Percentiles rank a stretch among this genome's conserved stretches.
These are phyloP conservation scores for Paelopatides confundens DNA, from an alignment of 53 echinoderm and acorn worm genomes.

Conservation along the genomic window DNA sequence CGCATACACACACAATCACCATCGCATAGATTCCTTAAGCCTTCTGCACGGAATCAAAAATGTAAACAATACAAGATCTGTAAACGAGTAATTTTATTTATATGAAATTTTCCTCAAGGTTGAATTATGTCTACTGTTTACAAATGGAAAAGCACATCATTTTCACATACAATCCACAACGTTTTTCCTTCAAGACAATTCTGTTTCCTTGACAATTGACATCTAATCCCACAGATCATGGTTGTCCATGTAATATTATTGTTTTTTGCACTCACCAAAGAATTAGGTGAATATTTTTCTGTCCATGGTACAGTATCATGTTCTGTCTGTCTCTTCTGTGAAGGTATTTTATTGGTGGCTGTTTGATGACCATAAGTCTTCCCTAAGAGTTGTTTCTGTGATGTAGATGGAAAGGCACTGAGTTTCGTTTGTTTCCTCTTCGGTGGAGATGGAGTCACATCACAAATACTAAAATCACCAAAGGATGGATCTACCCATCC, in stretches of 20 bases:
- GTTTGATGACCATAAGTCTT: not conserved
- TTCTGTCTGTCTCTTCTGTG: slow-evolving; percentile 43
- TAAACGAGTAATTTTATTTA: too few species aligned
- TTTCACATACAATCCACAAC: too few species aligned
- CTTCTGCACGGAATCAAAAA: too few species aligned
- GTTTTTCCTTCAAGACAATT: too few species aligned
- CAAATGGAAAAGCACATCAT: too few species aligned
- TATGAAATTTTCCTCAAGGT: too few species aligned
- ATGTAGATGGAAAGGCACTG: not conserved
- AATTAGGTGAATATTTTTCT: slow-evolving; percentile 46
- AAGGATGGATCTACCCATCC: slow-evolving; percentile 91
- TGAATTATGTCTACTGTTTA: too few species aligned
- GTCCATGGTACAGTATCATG: slow-evolving; percentile 48
- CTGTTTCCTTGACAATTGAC: too few species aligned
- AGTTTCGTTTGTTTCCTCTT: not conserved
- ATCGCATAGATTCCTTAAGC: too few species aligned
- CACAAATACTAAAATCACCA: slow-evolving; percentile 57
- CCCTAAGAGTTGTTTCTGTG: not conserved
- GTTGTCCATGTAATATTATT: not conserved
- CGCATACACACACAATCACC: too few species aligned
- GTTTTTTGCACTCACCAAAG: not conserved
- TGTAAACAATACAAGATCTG: too few species aligned
- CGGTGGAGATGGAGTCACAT: slow-evolving; percentile 11
- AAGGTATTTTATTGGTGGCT: not conserved
- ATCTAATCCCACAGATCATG: not conserved